These are phyloP conservation scores for Falco peregrinus DNA, from an alignment of 2,797 vertebrate genomes.

Conservation along the genomic window DNA sequence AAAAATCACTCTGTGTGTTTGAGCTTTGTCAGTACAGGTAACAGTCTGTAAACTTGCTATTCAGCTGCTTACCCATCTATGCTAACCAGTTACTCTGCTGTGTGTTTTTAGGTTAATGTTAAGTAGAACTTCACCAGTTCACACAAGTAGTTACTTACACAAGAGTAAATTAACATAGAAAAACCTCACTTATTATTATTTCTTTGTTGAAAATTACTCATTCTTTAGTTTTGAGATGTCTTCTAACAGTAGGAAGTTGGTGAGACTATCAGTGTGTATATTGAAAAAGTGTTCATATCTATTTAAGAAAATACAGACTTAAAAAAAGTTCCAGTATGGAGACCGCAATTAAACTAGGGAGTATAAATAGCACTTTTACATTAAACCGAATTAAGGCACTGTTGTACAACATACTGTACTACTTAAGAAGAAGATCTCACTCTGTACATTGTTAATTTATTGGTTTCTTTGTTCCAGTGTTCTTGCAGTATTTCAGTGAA, in stretches of 20 bases:
- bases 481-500: neutral
- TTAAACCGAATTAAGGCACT: neutral
- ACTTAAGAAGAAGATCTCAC: neutral
- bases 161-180: neutral
- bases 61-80: neutral
- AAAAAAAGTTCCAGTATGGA: neutral
- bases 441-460: neutral
- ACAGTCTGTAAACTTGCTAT: neutral
- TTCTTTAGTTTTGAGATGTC: neutral
- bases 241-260: neutral
- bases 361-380: neutral
- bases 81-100: neutral
- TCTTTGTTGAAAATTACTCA: neutral
- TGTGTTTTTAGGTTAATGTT: neutral
- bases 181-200: neutral
- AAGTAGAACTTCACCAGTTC: neutral
- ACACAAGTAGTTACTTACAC: neutral
- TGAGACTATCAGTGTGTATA: neutral
- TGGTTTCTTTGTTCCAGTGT: neutral
- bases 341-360: neutral
- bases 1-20: neutral
- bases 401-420: neutral
- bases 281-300: neutral
- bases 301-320: neutral
- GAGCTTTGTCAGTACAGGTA: neutral